Percentiles rank a stretch among this genome's conserved stretches.
Evolutionary conservation across 2,888 invertebrate species (phyloP).

Genomic region (Melinaea menophilus): DNA sequence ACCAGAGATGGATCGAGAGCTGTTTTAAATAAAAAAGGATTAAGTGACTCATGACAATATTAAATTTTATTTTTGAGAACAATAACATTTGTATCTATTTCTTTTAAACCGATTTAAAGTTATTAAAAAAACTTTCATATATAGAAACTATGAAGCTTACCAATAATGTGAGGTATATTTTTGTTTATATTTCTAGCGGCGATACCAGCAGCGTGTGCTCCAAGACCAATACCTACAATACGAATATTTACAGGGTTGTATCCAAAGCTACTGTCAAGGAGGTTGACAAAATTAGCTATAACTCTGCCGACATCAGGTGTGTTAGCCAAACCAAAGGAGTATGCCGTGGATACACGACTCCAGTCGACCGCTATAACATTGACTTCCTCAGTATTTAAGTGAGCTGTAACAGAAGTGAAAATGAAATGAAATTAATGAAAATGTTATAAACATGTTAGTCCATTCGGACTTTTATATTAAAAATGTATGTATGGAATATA

Average conservation of each 20-base stretch:
- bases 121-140: too few relatives aligned
- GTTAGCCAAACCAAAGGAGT: constrained; percentile 56
- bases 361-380: constrained; percentile 70
- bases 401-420: constrained; percentile 44
- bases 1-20: constrained; percentile 65
- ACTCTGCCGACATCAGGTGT: constrained; percentile 53
- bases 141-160: constrained; percentile 40
- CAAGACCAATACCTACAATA: constrained; percentile 65
- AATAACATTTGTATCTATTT: too few relatives aligned
- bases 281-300: constrained; percentile 61
- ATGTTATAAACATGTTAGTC: too few relatives aligned
- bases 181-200: constrained; percentile 50
- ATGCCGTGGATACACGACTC: constrained; percentile 49
- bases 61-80: too few relatives aligned
- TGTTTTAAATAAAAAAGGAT: constrained; percentile 34
- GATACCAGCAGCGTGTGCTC: constrained; percentile 70
- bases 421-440: not conserved
- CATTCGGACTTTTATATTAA: too few relatives aligned
- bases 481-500: too few relatives aligned
- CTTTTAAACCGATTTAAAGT: too few relatives aligned
- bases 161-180: constrained; percentile 53
- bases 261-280: constrained; percentile 48
- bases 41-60: too few relatives aligned
- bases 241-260: constrained; percentile 48
- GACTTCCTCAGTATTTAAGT: constrained; percentile 49